These are phyloP conservation scores for Ernsta delagoae DNA, from an alignment of 2,888 invertebrate genomes.

Conservation along the genomic window DNA sequence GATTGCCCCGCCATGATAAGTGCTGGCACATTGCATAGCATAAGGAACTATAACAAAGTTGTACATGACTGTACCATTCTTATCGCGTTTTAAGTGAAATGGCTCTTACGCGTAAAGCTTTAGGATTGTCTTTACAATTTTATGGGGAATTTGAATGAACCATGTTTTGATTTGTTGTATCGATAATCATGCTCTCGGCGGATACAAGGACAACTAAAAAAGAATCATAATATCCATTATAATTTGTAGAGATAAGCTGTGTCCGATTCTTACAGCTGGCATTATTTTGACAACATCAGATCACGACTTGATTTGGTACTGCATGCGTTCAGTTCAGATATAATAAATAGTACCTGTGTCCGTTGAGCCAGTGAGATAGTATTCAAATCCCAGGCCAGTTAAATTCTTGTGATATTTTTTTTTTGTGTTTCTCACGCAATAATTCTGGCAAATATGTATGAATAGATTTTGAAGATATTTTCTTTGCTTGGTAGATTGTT, in stretches of 20 bases:
- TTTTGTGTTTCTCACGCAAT: too few relatives aligned
- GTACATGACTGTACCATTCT: conserved; percentile 53
- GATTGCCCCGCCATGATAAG: conserved; percentile 72
- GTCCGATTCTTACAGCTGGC: conserved; percentile 43
- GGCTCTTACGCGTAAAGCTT: conserved; percentile 53
- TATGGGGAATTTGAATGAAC: conserved; percentile 59
- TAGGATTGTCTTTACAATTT: conserved; percentile 59
- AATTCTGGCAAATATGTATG: too few relatives aligned
- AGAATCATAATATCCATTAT: conserved; percentile 60
- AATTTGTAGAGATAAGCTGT: conserved; percentile 60
- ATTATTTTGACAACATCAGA: conserved; percentile 31
- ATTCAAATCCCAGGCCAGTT: too few relatives aligned
- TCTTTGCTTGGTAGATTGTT: too few relatives aligned
- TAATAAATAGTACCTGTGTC: too few relatives aligned
- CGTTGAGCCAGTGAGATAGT: too few relatives aligned
- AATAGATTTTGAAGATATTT: too few relatives aligned
- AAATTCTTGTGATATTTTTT: too few relatives aligned
- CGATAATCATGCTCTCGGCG: conserved; percentile 70
- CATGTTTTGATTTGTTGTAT: conserved; percentile 73
- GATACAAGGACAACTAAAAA: conserved; percentile 69
- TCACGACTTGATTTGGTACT: conserved; percentile 23
- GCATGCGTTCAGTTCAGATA: not conserved
- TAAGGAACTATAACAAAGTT: conserved; percentile 60
- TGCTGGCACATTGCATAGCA: conserved; percentile 64
- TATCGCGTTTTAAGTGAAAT: conserved; percentile 56